Evolutionary conservation across 2,888 invertebrate genomes (phyloP), one percentile per base, ranked within the genome.

Genomic region (Apocheima hispidaria): DNA sequence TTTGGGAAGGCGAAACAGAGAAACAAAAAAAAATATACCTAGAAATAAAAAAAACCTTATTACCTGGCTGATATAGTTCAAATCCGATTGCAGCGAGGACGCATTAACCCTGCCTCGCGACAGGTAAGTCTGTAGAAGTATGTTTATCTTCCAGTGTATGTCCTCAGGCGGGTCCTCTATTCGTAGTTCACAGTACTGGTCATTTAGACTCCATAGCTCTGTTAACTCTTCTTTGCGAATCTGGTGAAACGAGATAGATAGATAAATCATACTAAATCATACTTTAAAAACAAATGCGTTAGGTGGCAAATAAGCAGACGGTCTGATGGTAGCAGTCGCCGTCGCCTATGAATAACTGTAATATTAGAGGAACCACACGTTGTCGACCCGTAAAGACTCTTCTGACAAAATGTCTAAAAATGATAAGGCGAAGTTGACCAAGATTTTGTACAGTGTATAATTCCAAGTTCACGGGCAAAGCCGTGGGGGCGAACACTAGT

Each of bases 151-250:
- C 74, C 98, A 99, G 74, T 98, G 95, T 14, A 97, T 94, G 82
- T 98, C 98, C 81, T 99, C 99, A 2, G 96, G 95, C 0, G 97
- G 97, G 6, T 98, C 85, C 65, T 95, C 94, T 0, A 97, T 96
- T 23, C 95, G 94, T 26, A 98, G 92, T 78, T 96, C 96, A 78
- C 99, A 98, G 78, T 95, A 95, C 14, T 95, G 94, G 28, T 94
- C 90, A 28, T 95, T 93, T 16, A 99, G 93, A 41, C 94, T 93
- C 83, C 98, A 98, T 53, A 99, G 87, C 82, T 99, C 99, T 12
- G 96, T 94, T 72, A 98, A 85, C 85, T 99, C 99, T 82, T 99
- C 99, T 80, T 99, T 99, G 52, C 99, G 94, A 0, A 98, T 95
- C 96, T 96, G n/a, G n/a, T n/a, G 49, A 48, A 30, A 48, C 23